Conservation (phyloP, 1,140 invertebrate species). For the Drosophila nannoptera region DNA sequence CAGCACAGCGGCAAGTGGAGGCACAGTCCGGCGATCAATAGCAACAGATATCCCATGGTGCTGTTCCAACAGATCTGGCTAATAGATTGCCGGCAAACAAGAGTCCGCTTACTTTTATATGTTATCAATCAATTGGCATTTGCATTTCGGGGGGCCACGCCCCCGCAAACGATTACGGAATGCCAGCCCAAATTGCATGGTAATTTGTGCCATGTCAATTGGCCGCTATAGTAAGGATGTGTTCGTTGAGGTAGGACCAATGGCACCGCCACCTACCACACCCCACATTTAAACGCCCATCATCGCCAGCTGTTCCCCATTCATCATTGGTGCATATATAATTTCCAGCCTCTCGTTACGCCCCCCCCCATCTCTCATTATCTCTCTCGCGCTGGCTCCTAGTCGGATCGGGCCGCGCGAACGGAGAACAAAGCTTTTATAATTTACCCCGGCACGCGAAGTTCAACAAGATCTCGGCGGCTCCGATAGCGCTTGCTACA, state of each 20-base stretch:
- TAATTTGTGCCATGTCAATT: conserved; percentile 5
- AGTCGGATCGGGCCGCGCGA: neutral
- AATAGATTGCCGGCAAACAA: neutral
- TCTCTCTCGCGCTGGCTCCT: neutral
- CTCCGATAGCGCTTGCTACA: conserved; percentile 8
- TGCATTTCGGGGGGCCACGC: neutral
- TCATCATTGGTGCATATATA: neutral
- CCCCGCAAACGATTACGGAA: too few species aligned
- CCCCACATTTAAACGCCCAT: conserved; percentile 11
- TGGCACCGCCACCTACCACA: neutral
- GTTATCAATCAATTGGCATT: neutral
- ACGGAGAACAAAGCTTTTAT: conserved; percentile 1
- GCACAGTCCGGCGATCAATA: conserved; percentile 9
- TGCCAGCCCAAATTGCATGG: neutral
- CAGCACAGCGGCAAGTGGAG: conserved; percentile 23
- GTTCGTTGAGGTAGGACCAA: conserved; percentile 16
- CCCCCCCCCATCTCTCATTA: neutral
- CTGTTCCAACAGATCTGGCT: neutral
- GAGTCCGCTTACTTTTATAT: neutral
- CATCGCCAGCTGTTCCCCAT: conserved; percentile 5
- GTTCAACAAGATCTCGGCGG: conserved; percentile 16
- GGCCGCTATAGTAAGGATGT: neutral
- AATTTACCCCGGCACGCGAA: conserved; percentile 25
- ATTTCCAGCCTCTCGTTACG: neutral
- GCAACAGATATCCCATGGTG: conserved; percentile 12